Percentiles rank a stretch among this genome's conserved stretches.
phyloP scores from a whole-genome alignment of 2,113 vertebrate genomes.

The Irena cyanogastra region DNA sequence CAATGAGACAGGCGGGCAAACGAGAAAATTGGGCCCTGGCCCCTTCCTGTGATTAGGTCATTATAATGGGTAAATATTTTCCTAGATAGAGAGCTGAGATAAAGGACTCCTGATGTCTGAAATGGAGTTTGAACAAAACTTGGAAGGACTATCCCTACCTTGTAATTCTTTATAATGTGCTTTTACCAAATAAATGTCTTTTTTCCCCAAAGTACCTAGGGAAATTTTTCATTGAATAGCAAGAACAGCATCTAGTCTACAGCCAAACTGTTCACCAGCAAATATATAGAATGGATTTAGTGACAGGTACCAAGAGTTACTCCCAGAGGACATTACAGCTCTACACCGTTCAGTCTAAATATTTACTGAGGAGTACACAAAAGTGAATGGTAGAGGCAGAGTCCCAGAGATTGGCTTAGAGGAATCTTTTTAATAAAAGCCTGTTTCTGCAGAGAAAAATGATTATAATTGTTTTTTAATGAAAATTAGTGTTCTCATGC shows the following conservation, averaged over 20 bases:
- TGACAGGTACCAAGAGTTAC: background rate
- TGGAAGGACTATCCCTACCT: background rate
- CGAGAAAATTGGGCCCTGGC: background rate
- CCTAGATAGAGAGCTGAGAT: conserved; percentile 41
- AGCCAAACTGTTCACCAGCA: background rate
- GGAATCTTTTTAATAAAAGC: background rate
- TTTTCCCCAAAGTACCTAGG: background rate
- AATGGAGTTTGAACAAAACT: background rate
- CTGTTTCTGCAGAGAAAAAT: background rate
- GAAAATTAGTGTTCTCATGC: background rate
- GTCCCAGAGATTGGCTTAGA: background rate
- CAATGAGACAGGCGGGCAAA: conserved; percentile 2
- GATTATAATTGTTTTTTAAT: background rate
- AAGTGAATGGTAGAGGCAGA: background rate
- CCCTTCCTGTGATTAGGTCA: conserved; percentile 46
- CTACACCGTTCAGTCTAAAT: background rate
- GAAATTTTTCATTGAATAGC: background rate
- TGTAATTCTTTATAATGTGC: background rate
- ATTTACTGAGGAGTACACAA: background rate
- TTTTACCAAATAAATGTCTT: background rate
- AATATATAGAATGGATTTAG: background rate
- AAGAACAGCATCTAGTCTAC: background rate
- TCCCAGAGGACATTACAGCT: background rate
- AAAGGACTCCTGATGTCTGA: conserved; percentile 28
- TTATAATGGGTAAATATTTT: conserved; percentile 55